Conservation (phyloP, 2,888 invertebrate species). For the Himalopsyche kuldschensis region DNA sequence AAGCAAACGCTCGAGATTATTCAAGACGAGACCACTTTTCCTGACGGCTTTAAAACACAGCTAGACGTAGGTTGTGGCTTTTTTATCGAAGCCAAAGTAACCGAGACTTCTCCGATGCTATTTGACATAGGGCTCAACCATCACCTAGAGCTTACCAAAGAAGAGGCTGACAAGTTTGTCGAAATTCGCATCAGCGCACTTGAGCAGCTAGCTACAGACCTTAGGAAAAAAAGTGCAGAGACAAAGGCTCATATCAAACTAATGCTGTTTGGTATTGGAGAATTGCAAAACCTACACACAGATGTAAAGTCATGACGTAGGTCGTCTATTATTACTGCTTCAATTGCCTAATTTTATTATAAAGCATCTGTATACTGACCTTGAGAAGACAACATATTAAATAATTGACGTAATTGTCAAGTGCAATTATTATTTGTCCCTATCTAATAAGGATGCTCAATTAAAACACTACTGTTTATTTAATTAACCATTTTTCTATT, state of each 20-base stretch:
- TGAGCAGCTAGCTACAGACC: slow-evolving; percentile 62
- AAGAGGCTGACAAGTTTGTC: slow-evolving; percentile 72
- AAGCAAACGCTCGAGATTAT: slow-evolving; percentile 71
- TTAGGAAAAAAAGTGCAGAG: slow-evolving; percentile 68
- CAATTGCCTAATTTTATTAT: background rate
- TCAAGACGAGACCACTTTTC: slow-evolving; percentile 56
- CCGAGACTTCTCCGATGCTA: slow-evolving; percentile 66
- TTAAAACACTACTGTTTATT: background rate
- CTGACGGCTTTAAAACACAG: slow-evolving; percentile 66
- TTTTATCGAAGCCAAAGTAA: slow-evolving; percentile 76
- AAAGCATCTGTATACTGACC: background rate
- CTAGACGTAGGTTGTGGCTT: slow-evolving; percentile 84
- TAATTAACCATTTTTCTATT: background rate
- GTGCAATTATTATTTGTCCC: background rate
- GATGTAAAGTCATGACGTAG: slow-evolving; percentile 18
- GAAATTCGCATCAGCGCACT: slow-evolving; percentile 69
- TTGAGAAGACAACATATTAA: background rate
- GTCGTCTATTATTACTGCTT: background rate
- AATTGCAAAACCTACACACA: slow-evolving; percentile 51
- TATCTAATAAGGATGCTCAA: background rate
- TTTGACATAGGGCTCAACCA: slow-evolving; percentile 77
- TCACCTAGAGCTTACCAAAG: slow-evolving; percentile 70
- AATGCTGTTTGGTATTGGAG: slow-evolving; percentile 69
- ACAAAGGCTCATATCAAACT: slow-evolving; percentile 80
- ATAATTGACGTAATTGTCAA: background rate